Evolutionary conservation across 2,113 vertebrate genomes (phyloP), one percentile per base, ranked within the genome.

Genomic region (Poicephalus meyeri): DNA sequence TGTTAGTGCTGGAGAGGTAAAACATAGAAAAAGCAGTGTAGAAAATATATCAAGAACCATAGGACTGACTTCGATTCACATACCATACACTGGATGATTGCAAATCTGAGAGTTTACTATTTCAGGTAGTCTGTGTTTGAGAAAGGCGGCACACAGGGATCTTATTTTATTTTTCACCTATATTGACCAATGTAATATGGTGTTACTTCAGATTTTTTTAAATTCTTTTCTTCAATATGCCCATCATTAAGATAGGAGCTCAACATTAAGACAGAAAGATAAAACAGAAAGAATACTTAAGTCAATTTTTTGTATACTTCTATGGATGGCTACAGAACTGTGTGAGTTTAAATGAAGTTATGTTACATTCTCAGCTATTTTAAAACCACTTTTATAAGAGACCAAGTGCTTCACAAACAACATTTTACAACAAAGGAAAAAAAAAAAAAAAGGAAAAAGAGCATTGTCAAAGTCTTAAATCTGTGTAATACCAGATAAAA

Each of bases 371-470:
- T 15, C 11, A 79, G 3, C 1, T 46, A n/a, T 47, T 53, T 56
- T 18, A 42, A 83, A 80, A 23, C 0, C 3, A 66, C 35, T 76
- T 85, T 69, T n/a, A 16, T 55, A 70, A 19, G 31, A 77, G 1
- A 69, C 0, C 6, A 35, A 61, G 4, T 13, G 4, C 2, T 11
- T 35, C 21, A 16, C 50, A 42, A 71, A 19, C 2, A 68, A 50
- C 1, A 0, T 0, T 65, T 70, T 44, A 44, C 3, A 2, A 44
- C 2, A 55, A 10, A 6, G 1, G 0, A 3, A 24, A 8, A 9
- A 16, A 7, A 42, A 37, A 18, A 44, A 24, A 2, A 20, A 49
- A 39, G 4, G 2, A 69, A 28, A 1, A 20, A 53, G 35, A 4
- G 1, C 53, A 31, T 31, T 86, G 16, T n/a, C 11, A 28, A 78